Base-by-base conservation (phyloP, 2,888 invertebrate genomes). In the Agrypnus murinus region DNA sequence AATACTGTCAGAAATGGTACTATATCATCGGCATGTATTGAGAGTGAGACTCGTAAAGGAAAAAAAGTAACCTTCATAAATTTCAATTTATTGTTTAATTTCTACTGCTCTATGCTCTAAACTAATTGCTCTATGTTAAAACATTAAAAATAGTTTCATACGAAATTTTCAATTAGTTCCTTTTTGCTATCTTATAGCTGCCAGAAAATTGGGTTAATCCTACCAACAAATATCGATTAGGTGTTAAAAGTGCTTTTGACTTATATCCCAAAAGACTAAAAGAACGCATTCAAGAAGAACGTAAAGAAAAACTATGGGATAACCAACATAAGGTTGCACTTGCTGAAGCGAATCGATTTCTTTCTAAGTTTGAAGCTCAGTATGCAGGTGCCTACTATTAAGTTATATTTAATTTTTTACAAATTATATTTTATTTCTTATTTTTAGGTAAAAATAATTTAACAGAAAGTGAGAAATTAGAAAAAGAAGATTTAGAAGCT, bases 401-500 rank as follows among this genome's bases (percentile, higher is more conserved):
- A 38, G 7, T 38, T 12, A 7, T 5, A 3, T 25, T 25, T 25
- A 25, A 9, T 14, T 19, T 31, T 53, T 58, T 65, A 57, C n/a
- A n/a, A n/a, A n/a, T n/a, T n/a, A 53, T 19, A 60, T 32, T 25
- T 25, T 25, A 25, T 5, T 25, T 38, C 6, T n/a, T 53, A 36
- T 15, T 46, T 53, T 17, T 34, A 69, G 72, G 36, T 32, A 65
- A 53, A 60, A 15, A 32, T 62, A 74, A 55, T 50, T 64, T 66
- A 14, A 88, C 88, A 57, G 87, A 88, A 71, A 90, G 90, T 63
- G 95, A 97, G 70, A 97, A 96, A 85, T 86, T 94, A 25, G 87
- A 89, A 50, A 95, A 95, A 81, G 99, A 99, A 82, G 96, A 99
- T 82, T 85, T 96, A 12, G 97, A 98, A 80, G 91, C 93, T 9